Percentiles rank a stretch among this genome's conserved stretches.
Evolutionary conservation across 2,113 vertebrate genomes (phyloP).

Genomic region (Argyrosomus japonicus): DNA sequence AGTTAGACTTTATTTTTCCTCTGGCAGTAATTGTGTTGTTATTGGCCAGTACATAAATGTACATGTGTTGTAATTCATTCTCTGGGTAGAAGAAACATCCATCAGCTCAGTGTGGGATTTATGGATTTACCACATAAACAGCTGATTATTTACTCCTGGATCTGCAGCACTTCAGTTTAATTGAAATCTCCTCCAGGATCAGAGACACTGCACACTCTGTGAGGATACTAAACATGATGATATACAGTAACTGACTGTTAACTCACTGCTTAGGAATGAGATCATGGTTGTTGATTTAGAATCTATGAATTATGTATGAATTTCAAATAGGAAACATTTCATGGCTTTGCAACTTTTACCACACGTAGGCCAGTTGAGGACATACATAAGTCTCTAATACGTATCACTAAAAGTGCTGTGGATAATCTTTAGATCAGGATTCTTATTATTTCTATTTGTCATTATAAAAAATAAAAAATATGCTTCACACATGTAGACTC

Average conservation of each 20-base stretch:
- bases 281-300: neutral
- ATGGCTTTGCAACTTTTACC: neutral
- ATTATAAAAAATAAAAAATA: neutral
- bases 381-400: neutral
- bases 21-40: conserved; percentile 15
- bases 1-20: neutral
- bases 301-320: neutral
- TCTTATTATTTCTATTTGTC: neutral
- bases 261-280: neutral
- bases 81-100: neutral
- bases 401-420: neutral
- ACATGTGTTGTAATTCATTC: conserved; percentile 14
- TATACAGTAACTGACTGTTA: neutral
- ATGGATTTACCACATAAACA: conserved; percentile 26
- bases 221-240: neutral
- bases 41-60: conserved; percentile 22
- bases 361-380: neutral
- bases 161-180: conserved; percentile 4
- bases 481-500: neutral
- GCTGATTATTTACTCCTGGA: conserved; percentile 32
- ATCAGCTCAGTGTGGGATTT: conserved; percentile 25
- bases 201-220: neutral
- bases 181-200: conserved; percentile 6
- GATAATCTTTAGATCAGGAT: neutral
- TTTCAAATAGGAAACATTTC: neutral